Evolutionary conservation across 2,113 vertebrate species (phyloP).

Genomic region (Vimba vimba): DNA sequence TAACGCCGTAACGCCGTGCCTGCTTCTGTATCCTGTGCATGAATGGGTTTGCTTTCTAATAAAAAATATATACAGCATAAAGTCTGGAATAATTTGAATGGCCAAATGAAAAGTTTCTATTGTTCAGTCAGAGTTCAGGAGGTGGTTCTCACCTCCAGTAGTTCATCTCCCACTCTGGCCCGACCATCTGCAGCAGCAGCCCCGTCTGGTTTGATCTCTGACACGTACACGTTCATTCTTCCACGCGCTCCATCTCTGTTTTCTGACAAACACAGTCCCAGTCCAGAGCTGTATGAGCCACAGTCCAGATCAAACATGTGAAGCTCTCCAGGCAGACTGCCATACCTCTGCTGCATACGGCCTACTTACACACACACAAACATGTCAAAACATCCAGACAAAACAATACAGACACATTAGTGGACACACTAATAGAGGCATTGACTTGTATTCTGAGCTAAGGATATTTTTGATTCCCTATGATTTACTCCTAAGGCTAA

Average conservation of each 20-base stretch:
- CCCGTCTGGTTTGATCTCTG: constrained; percentile 87
- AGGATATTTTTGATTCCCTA: background rate
- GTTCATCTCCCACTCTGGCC: constrained; percentile 88
- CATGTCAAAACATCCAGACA: constrained; percentile 22
- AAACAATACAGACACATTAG: constrained; percentile 16
- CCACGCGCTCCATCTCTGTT: constrained; percentile 87
- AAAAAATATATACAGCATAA: background rate
- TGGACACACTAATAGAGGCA: background rate
- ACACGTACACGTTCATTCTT: constrained; percentile 89
- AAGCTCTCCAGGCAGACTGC: constrained; percentile 85
- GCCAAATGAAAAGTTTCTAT: background rate
- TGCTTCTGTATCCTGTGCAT: background rate
- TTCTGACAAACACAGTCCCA: constrained; percentile 89
- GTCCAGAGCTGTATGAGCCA: constrained; percentile 67
- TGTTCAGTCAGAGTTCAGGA: background rate
- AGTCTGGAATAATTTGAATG: background rate
- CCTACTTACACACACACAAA: constrained; percentile 68
- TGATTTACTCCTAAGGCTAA: too few species aligned
- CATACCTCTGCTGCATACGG: constrained; percentile 87
- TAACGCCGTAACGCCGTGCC: too few species aligned
- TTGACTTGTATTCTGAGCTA: background rate
- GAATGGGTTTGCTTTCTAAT: background rate
- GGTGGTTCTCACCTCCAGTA: constrained; percentile 86
- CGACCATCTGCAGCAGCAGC: constrained; percentile 89
- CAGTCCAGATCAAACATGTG: constrained; percentile 89